These are phyloP conservation scores for Rhinopomastus cyanomelas DNA, from an alignment of 2,113 vertebrate species.

Conservation along the genomic window DNA sequence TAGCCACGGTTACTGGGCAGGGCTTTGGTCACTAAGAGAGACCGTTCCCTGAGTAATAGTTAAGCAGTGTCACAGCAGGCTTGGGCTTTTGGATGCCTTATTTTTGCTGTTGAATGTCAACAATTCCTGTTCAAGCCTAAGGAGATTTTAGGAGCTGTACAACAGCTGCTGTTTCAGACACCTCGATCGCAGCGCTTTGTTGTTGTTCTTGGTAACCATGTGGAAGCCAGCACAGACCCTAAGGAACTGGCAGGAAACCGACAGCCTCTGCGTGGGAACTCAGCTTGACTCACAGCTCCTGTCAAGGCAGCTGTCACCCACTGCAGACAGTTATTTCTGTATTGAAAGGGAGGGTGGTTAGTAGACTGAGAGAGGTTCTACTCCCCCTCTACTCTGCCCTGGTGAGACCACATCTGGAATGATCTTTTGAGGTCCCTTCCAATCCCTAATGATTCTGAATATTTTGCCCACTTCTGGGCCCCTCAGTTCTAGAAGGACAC, in stretches of 20 bases:
- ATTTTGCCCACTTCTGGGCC: no score
- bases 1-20: slow-evolving; percentile 61
- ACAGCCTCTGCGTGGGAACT: background rate
- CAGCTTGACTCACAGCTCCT: background rate
- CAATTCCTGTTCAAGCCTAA: background rate
- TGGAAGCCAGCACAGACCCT: background rate
- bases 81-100: background rate
- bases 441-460: no score
- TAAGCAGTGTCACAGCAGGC: background rate
- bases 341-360: background rate
- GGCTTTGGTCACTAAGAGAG: slow-evolving; percentile 67
- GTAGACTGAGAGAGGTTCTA: no score
- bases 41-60: background rate
- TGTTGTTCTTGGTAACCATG: background rate
- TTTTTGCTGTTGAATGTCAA: background rate
- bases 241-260: background rate
- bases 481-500: no score
- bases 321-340: background rate
- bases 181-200: background rate
- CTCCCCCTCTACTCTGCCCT: no score
- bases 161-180: background rate
- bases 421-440: no score
- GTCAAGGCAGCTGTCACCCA: background rate
- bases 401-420: no score
- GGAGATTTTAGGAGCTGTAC: background rate